Evolutionary conservation across 2,888 invertebrate species (phyloP), one percentile per base, ranked within the genome.

Genomic region (Drosophila kambysellisi): DNA sequence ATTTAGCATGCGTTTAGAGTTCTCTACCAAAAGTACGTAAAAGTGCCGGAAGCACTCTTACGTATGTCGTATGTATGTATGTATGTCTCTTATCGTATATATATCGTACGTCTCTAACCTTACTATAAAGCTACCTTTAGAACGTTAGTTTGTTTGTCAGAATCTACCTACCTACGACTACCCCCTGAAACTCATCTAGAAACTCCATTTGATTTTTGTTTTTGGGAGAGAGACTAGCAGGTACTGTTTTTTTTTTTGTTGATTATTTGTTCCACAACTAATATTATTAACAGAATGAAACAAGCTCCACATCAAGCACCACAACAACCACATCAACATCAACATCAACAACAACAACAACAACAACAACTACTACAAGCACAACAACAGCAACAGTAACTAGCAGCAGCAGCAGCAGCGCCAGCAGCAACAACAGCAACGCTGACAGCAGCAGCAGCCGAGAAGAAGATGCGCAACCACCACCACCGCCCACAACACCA

Each of bases 251-350:
- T 56, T 76, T 73, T 79, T 70, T 86, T 15, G 54, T 54, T 84
- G 89, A 90, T 86, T 89, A 89, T 91, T 90, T 85, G 90, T 88
- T 88, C 88, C 86, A 78, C 80, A 91, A 91, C 91, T 89, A 89
- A 91, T 91, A 91, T 91, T 91, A 92, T 92, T 92, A 92, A 92
- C 92, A 92, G 92, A 92, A 89, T 86, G 92, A 92, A 83, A 90
- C 91, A 89, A 82, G 90, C 88, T 76, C 80, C 83, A 82, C 83
- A 67, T 54, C 90, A 77, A 71, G 79, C 72, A 76, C 76, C 68
- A 74, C 74, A 51, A 68, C 79, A 68, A 46, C 68, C 93, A 74
- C 76, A 63, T 64, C 79, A 70, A 39, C 74, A 74, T 32, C 78
- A 73, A 71, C 76, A 46, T 69, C n/a, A n/a, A n/a, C n/a, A n/a